Evolutionary conservation across 1,140 invertebrate genomes (phyloP).

Genomic region (Spodoptera litura): DNA sequence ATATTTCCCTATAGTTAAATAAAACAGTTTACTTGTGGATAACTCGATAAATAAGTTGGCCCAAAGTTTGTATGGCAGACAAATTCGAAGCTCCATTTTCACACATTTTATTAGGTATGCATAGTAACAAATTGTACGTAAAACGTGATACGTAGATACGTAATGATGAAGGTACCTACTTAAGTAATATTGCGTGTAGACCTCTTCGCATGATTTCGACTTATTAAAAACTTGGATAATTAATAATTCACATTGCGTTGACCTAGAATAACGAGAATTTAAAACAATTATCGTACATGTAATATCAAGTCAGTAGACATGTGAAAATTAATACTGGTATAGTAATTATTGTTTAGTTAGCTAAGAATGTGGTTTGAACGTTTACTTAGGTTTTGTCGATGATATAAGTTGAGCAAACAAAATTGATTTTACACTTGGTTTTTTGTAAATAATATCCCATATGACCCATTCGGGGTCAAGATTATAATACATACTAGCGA

Average conservation of each 20-base stretch:
- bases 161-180: too few species aligned
- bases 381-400: conserved; percentile 6
- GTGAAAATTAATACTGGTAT: conserved; percentile 7
- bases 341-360: conserved; percentile 24
- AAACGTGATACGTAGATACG: too few species aligned
- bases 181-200: background rate
- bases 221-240: background rate
- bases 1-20: too few species aligned
- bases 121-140: too few species aligned
- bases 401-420: background rate
- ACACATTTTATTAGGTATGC: too few species aligned
- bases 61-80: too few species aligned
- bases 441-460: background rate
- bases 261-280: background rate
- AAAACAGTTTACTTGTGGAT: too few species aligned
- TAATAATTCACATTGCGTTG: background rate
- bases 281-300: conserved; percentile 18
- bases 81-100: too few species aligned
- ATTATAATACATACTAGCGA: too few species aligned
- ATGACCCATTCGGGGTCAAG: too few species aligned
- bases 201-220: background rate
- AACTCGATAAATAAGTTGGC: too few species aligned
- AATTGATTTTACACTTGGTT: background rate
- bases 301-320: background rate
- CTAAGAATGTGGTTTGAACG: conserved; percentile 22